Conservation (phyloP, 2,797 vertebrate genomes). For the Tapera naevia region DNA sequence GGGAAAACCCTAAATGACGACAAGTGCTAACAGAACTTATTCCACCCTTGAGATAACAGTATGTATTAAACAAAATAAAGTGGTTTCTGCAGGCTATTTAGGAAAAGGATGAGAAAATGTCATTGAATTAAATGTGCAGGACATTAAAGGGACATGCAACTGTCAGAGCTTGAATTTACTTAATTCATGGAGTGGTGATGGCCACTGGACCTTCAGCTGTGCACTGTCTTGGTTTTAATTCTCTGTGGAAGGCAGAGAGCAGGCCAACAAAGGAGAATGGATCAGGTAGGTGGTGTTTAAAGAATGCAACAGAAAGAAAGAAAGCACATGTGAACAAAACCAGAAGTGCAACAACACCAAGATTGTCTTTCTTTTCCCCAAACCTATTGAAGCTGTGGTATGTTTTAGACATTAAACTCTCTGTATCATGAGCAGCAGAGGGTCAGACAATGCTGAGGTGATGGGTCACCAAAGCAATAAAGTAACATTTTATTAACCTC, state of each 20-base stretch:
- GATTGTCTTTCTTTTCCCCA: neutral
- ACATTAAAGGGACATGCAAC: neutral
- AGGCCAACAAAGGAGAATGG: neutral
- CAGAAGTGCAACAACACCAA: neutral
- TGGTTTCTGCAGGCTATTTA: neutral
- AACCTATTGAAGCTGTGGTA: neutral
- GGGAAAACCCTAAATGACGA: neutral
- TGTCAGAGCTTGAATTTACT: neutral
- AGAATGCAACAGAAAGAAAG: neutral
- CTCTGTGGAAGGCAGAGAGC: neutral
- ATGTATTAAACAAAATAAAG: neutral
- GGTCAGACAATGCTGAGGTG: conserved; percentile 18
- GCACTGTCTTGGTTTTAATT: neutral
- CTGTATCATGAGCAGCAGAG: neutral
- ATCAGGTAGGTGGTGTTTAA: neutral
- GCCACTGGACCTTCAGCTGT: neutral
- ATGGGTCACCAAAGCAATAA: conserved; percentile 33
- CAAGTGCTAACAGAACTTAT: neutral
- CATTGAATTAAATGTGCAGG: neutral
- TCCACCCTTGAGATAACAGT: neutral
- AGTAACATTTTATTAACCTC: conserved; percentile 26
- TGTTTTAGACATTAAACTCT: conserved; percentile 48
- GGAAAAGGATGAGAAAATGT: neutral
- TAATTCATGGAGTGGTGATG: neutral
- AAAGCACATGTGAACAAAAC: neutral